Evolutionary conservation across 2,113 vertebrate genomes (phyloP), one percentile per base, ranked within the genome.

Genomic region (Amazona vittata): DNA sequence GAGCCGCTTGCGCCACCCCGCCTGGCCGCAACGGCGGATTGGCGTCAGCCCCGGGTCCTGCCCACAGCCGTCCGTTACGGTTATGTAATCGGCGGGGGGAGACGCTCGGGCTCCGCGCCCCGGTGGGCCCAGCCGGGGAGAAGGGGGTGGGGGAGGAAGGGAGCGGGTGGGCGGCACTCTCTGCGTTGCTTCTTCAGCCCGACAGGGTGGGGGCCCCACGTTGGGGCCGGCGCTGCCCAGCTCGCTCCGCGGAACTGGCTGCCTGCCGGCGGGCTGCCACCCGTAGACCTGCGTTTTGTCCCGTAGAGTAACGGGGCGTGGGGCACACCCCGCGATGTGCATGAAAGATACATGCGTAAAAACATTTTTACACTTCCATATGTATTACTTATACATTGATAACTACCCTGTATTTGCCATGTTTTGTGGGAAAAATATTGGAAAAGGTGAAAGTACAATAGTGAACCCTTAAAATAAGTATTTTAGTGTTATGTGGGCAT

Each of bases 361-460:
- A 35, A 24, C 21, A 7, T 22, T 24, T 59, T 59, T 35, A 35
- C 33, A 10, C 33, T 35, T 35, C 7, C 9, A 7, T 35, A 2
- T 1, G 0, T 4, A 2, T 1, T 17, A 5, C 18, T 15, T 19
- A 4, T 11, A 10, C 70, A 31, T 10, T 4, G 0, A 3, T 2
- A 9, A 13, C 8, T 10, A 4, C 7, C 3, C 6, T 1, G 12
- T 2, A 13, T 57, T 44, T 2, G 25, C 9, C 1, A 0, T 20
- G 2, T 16, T 78, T 39, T 25, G 46, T 46, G 21, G 29, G 16
- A 49, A 16, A 21, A 3, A 0, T 5, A 2, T 21, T 33, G 31
- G 3, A 28, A 20, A 75, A 29, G 14, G n/a, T 5, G 18, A 9
- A 41, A 44, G 15, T 6, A 11, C 26, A 60, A 5, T 12, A 12